Evolutionary conservation across 2,797 vertebrate species (phyloP), one percentile per base, ranked within the genome.

Genomic region (Pogonophryne albipinna): DNA sequence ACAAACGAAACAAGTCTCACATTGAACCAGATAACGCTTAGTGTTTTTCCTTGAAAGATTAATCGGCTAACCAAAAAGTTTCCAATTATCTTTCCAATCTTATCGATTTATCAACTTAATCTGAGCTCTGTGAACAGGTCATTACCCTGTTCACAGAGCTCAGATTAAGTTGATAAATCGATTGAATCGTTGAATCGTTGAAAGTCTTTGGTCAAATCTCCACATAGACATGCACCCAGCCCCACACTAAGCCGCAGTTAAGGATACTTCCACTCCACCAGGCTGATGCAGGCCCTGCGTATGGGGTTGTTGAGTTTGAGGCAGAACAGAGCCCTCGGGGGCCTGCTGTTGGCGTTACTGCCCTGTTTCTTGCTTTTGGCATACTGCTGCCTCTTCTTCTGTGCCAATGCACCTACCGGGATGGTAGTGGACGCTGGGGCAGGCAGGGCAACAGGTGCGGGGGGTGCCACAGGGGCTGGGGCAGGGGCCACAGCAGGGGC

Each of bases 261-360:
- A 99, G 97, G 98, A 99, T 99, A 99, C 96, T 99, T 99, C 98
- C 98, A 99, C 95, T 99, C 98, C 95, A 99, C 98, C 90, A 99
- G 95, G 94, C 97, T 99, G 94, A 99, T 99, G 93, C 98, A 99
- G 94, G 98, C 98, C 96, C 97, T 97, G 92, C 98, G 96, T 94
- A 99, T 95, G 85, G 98, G 98, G 93, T 99, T 99, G 94, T 98
- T 99, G 91, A 99, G 97, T 72, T 96, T 98, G 91, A 99, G 96
- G 92, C 98, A 99, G 95, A 99, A 99, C 83, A 99, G 96, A 89
- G 98, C 98, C 46, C 98, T 96, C 64, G 96, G 95, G 41, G 98
- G 97, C 91, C 98, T 95, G 93, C 96, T 98, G 94, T 97, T 99
- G 74, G 96, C 96, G 0, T 96, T 97, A 76, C 97, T 96, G 94